Evolutionary conservation across 2,113 vertebrate species (phyloP), one percentile per base, ranked within the genome.

Genomic region (Conger conger): DNA sequence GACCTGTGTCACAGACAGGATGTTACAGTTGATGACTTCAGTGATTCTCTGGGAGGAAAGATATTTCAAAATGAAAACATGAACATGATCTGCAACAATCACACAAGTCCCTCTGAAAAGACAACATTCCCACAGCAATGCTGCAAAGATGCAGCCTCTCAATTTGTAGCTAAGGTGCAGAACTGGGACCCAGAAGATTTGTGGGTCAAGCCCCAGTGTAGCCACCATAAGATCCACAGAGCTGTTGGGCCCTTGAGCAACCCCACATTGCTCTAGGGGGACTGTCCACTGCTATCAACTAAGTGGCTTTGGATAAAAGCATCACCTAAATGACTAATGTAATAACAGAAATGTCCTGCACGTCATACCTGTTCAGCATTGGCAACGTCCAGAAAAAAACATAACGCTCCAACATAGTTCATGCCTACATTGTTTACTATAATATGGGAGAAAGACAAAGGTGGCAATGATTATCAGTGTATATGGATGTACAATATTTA

Each of bases 401-500:
- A 87, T 35, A 95, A 89, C 82, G 76, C 0, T 27, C 89, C 88
- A 15, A 87, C 89, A 35, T 90, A 94, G 68, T 40, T 76, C 91
- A 96, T 95, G 36, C 94, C 95, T 35, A 96, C 94, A 54, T 96
- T 96, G 90, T 96, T 96, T 20, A 96, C 95, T 96, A 79, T 50
- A 8, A 79, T 16, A 79, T 27, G 82, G 35, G 88, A 20, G 85
- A n/a, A 76, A 83, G 86, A 27, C 23, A 33, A 76, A 54, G n/a
- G 3, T 60, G 38, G 45, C 35, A 42, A 38, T 1, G 8, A 63
- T n/a, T 27, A 30, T 76, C 4, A 83, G 60, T 45, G 23, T 33
- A 15, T 3, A 76, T 33, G 23, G 27, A 83, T 40, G 18, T 57
- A 57, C 40, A 42, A 42, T 42, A 6, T 42, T 42, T 9, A 4